A percentile compares a stretch with the other conserved stretches of the same genome.
Conservation (phyloP, 2,797 vertebrate genomes). For the Labroides dimidiatus region DNA sequence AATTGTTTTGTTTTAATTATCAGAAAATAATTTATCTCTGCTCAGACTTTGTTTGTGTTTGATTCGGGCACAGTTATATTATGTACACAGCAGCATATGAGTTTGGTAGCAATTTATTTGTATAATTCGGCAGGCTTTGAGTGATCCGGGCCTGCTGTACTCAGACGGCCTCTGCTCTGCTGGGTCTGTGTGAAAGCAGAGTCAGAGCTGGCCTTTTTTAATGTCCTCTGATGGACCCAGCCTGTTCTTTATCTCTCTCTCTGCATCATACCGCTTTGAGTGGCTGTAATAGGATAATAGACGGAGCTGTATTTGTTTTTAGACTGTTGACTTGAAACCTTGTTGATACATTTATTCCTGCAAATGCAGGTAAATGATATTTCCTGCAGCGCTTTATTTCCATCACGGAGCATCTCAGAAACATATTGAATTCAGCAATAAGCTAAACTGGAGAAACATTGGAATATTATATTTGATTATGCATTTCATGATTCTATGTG, state of each 20-base stretch:
- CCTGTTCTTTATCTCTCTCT: conserved; percentile 78
- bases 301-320: conserved; percentile 80
- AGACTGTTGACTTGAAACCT: conserved; percentile 71
- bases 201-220: conserved; percentile 71
- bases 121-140: conserved; percentile 65
- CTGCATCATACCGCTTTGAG: conserved; percentile 70
- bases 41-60: conserved; percentile 70
- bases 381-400: conserved; percentile 43
- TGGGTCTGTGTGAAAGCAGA: conserved; percentile 57
- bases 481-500: background rate
- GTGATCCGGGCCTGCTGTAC: conserved; percentile 57
- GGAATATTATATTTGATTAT: conserved; percentile 36
- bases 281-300: conserved; percentile 81
- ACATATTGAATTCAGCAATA: conserved; percentile 34
- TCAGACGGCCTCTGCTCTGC: conserved; percentile 40
- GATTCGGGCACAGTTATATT: conserved; percentile 43
- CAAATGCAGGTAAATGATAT: conserved; percentile 62
- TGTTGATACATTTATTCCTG: conserved; percentile 72
- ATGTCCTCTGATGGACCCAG: conserved; percentile 78
- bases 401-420: conserved; percentile 34
- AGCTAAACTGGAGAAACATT: conserved; percentile 25
- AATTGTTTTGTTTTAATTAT: conserved; percentile 75
- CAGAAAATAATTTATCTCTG: conserved; percentile 56
- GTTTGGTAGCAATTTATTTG: conserved; percentile 74
- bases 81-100: conserved; percentile 63